Evolutionary conservation across 2,113 vertebrate genomes (phyloP).

Genomic region (Chamaetylas fuelleborni): DNA sequence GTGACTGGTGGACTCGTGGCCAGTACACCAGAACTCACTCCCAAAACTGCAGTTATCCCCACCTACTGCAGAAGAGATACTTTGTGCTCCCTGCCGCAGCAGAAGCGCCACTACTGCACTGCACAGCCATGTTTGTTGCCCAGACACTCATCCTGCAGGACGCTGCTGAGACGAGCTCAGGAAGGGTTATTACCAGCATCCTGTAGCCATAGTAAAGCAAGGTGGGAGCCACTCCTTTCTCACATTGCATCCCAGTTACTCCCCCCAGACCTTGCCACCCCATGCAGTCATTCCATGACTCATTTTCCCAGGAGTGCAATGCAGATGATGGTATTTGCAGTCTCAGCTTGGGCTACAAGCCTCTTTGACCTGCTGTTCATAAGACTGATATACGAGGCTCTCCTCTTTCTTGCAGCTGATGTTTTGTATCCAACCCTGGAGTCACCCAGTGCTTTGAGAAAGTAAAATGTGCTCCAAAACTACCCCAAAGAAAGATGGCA

Average conservation of each 20-base stretch:
- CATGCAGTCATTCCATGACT: background rate
- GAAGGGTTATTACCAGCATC: background rate
- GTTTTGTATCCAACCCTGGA: background rate
- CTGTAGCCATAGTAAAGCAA: background rate
- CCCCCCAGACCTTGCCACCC: background rate
- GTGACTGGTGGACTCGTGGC: accelerated
- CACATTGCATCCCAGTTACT: background rate
- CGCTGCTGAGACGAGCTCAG: accelerated
- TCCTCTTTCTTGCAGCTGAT: background rate
- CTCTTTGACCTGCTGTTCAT: background rate
- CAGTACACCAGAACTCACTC: background rate
- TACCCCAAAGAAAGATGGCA: background rate
- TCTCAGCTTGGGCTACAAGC: background rate
- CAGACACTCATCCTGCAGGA: background rate
- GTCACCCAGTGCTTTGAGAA: background rate
- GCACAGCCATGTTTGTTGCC: background rate
- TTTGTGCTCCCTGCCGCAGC: background rate
- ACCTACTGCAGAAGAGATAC: background rate
- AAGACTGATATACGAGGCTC: background rate
- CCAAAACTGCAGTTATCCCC: background rate
- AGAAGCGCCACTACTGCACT: background rate
- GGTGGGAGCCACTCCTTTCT: background rate
- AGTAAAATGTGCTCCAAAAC: background rate
- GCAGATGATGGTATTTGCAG: background rate
- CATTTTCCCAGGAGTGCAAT: background rate